phyloP scores from a whole-genome alignment of 2,113 vertebrate species.

The Nothoprocta pentlandii region DNA sequence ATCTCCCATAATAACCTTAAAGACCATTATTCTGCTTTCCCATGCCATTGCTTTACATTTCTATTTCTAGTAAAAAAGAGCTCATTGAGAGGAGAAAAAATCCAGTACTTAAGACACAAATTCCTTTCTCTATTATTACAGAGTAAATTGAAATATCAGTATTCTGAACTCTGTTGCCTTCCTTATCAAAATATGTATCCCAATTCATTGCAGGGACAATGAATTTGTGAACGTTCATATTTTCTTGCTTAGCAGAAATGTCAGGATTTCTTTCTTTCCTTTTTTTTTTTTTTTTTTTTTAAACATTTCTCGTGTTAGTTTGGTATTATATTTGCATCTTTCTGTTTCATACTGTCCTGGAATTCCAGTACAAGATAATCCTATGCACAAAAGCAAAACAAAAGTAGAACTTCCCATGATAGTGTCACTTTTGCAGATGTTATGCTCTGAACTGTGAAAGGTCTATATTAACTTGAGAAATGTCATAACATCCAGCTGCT shows the following conservation, averaged over 20 bases:
- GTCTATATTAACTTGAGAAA: background rate
- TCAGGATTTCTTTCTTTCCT: background rate
- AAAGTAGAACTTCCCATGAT: background rate
- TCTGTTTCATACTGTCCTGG: background rate
- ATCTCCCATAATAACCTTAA: background rate
- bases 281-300: no score
- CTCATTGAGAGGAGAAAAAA: background rate
- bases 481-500: background rate
- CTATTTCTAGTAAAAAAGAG: background rate
- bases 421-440: background rate
- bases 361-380: slow-evolving; percentile 1
- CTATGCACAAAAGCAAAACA: background rate
- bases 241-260: background rate
- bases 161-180: background rate
- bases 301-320: background rate
- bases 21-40: background rate
- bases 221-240: background rate
- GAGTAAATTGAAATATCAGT: background rate
- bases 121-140: background rate
- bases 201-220: background rate
- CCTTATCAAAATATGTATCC: background rate
- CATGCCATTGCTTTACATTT: background rate
- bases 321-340: background rate
- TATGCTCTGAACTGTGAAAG: background rate
- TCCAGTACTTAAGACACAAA: background rate